phyloP scores from a whole-genome alignment of 2,113 vertebrate genomes.

The Pagrus major region DNA sequence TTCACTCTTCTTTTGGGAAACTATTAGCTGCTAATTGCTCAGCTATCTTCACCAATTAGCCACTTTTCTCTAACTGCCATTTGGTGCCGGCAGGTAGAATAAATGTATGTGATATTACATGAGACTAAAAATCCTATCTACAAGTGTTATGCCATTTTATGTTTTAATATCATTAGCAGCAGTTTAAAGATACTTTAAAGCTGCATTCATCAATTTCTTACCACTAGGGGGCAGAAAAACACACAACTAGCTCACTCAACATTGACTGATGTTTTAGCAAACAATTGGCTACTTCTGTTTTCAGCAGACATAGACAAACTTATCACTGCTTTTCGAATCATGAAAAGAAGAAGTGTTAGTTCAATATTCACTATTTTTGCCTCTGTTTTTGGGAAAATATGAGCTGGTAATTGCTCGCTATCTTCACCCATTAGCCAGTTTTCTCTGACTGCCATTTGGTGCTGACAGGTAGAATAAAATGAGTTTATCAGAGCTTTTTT shows the following conservation, averaged over 20 bases:
- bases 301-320: not conserved
- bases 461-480: not conserved
- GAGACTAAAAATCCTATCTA: not conserved
- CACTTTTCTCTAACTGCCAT: no score
- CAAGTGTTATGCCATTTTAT: not conserved
- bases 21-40: no score
- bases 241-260: not conserved
- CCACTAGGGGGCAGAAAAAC: not conserved
- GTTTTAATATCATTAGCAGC: not conserved
- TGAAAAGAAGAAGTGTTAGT: not conserved
- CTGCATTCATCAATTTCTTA: not conserved
- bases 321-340: not conserved
- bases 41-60: no score
- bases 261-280: conserved; percentile 1
- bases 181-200: conserved; percentile 3
- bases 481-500: conserved; percentile 1
- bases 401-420: not conserved
- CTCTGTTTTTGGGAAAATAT: not conserved
- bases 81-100: no score
- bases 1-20: not conserved
- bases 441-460: not conserved
- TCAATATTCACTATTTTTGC: not conserved
- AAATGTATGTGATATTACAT: not conserved
- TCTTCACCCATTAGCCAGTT: not conserved
- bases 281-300: not conserved